phyloP scores from a whole-genome alignment of 35 echinoderm and acorn worm genomes.

The Apostichopus parvimensis region DNA sequence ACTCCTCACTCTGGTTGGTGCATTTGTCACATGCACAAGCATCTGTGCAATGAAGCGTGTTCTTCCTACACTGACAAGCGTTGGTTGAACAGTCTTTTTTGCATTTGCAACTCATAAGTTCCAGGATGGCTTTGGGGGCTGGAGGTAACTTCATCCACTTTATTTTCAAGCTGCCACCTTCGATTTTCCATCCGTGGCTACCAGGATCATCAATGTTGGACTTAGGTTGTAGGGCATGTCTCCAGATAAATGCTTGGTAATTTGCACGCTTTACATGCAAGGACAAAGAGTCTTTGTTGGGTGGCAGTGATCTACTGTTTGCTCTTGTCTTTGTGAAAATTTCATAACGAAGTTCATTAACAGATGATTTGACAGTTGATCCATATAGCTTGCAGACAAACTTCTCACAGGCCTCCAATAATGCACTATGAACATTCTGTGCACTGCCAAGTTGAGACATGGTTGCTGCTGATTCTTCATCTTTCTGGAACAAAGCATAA shows the following conservation, averaged over 20 bases:
- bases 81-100: background rate
- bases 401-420: too few species aligned
- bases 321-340: too few species aligned
- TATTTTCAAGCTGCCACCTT: background rate
- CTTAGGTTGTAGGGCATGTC: background rate
- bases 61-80: background rate
- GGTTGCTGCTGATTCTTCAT: too few species aligned
- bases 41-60: background rate
- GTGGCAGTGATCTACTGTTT: too few species aligned
- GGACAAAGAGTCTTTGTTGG: too few species aligned
- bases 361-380: too few species aligned
- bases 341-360: too few species aligned
- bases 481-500: too few species aligned
- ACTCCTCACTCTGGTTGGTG: background rate
- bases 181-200: background rate
- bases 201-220: background rate
- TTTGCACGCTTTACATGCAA: too few species aligned
- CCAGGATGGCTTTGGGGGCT: background rate
- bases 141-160: background rate
- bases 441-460: too few species aligned
- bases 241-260: conserved; percentile 9
- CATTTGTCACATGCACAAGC: conserved; percentile 13
- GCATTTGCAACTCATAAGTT: background rate
- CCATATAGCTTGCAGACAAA: too few species aligned
- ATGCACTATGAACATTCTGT: too few species aligned